Evolutionary conservation across 2,797 vertebrate genomes (phyloP).

Genomic region (Spondyliosoma cantharus): DNA sequence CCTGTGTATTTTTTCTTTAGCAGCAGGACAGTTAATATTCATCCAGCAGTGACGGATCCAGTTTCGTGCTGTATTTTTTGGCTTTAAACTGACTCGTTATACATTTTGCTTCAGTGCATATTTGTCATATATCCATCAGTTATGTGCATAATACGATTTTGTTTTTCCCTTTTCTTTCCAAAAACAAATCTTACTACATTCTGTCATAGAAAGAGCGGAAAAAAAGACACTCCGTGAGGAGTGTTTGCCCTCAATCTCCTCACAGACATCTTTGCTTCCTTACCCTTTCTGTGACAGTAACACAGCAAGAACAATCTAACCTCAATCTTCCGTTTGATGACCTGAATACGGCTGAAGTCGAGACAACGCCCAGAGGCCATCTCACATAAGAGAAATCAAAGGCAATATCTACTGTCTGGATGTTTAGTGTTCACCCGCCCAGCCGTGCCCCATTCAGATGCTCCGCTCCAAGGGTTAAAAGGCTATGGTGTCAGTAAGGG

Average conservation of each 20-base stretch:
- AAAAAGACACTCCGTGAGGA: neutral
- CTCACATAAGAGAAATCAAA: conserved; percentile 41
- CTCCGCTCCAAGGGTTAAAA: conserved; percentile 56
- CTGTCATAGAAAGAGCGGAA: neutral
- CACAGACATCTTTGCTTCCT: conserved; percentile 23
- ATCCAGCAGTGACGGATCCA: conserved; percentile 21
- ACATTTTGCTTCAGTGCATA: conserved; percentile 1
- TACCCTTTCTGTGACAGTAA: conserved; percentile 31
- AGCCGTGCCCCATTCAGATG: conserved; percentile 8
- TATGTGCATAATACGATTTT: conserved; percentile 2
- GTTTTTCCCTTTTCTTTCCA: neutral
- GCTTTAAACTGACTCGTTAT: neutral
- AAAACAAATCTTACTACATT: neutral
- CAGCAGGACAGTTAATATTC: conserved; percentile 16
- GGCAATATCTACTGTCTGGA: conserved; percentile 49
- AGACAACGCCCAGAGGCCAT: conserved; percentile 29
- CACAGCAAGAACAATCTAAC: conserved; percentile 34
- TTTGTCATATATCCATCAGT: conserved; percentile 28
- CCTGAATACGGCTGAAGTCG: conserved; percentile 48
- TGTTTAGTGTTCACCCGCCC: conserved; percentile 35
- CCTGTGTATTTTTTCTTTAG: conserved; percentile 23
- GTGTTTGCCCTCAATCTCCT: conserved; percentile 19
- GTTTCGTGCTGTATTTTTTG: conserved; percentile 7
- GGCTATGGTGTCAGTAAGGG: conserved; percentile 54
- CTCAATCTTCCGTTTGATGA: conserved; percentile 50